A percentile compares a stretch with the other conserved stretches of the same genome.
Conservation (phyloP, 2,888 invertebrate genomes). For the Desoria tigrina region DNA sequence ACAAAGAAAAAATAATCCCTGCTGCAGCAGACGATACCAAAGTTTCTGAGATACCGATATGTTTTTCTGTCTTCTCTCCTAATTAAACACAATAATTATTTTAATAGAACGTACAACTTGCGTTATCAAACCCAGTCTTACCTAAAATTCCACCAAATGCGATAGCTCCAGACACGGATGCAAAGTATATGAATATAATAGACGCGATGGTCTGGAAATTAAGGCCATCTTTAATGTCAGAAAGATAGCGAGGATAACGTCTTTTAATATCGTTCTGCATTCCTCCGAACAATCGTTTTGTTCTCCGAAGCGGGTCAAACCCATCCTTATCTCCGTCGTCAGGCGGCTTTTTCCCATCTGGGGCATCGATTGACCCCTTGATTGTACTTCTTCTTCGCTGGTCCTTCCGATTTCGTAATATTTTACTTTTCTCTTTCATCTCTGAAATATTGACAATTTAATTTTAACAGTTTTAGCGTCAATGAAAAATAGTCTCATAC, state of each 20-base stretch:
- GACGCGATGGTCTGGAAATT: slow-evolving; percentile 59
- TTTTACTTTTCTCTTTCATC: slow-evolving; percentile 48
- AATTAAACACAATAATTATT: slow-evolving; percentile 43
- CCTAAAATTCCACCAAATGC: slow-evolving; percentile 62
- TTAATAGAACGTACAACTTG: background rate
- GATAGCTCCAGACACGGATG: slow-evolving; percentile 62
- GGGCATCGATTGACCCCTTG: slow-evolving; percentile 19
- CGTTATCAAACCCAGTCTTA: slow-evolving; percentile 48
- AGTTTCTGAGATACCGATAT: slow-evolving; percentile 63
- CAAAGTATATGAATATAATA: slow-evolving; percentile 64
- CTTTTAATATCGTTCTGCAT: slow-evolving; percentile 58
- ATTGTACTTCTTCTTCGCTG: slow-evolving; percentile 28
- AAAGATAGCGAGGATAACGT: slow-evolving; percentile 57
- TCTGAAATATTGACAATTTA: slow-evolving; percentile 25
- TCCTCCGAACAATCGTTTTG: slow-evolving; percentile 59
- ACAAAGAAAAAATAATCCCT: slow-evolving; percentile 59
- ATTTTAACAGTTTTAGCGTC: no score
- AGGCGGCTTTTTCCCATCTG: slow-evolving; percentile 16
- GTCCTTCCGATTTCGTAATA: slow-evolving; percentile 44
- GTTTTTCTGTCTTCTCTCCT: slow-evolving; percentile 61
- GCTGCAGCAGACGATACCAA: slow-evolving; percentile 59
- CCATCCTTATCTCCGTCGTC: slow-evolving; percentile 16
- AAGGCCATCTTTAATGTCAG: slow-evolving; percentile 60
- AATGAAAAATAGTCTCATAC: background rate
- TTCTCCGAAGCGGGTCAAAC: slow-evolving; percentile 55